Percentiles rank a stretch among this genome's conserved stretches.
Evolutionary conservation across 1,140 invertebrate species (phyloP).

Genomic region (Pogonomyrmex californicus): DNA sequence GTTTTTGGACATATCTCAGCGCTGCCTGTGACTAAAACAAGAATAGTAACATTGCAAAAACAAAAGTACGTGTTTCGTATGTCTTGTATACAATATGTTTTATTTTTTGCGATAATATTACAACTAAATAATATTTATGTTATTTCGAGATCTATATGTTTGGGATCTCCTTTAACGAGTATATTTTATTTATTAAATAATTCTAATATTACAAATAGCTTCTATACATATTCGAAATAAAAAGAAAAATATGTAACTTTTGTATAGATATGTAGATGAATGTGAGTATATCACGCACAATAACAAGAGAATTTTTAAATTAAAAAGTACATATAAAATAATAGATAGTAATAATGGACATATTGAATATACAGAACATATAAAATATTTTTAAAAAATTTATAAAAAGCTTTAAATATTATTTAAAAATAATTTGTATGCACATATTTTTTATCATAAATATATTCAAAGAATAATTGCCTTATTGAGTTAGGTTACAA

Average conservation of each 20-base stretch:
- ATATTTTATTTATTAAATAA: not conserved
- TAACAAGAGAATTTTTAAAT: conserved; percentile 20
- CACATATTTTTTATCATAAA: not conserved
- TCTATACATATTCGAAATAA: conserved; percentile 16
- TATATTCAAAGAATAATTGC: not conserved
- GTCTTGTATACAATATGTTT: not conserved
- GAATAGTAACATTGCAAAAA: not conserved
- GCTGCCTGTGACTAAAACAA: not conserved
- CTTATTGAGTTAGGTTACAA: not conserved
- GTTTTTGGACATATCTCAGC: not conserved
- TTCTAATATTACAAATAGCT: not conserved
- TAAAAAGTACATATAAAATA: not conserved
- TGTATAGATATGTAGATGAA: conserved; percentile 22
- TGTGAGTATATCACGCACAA: conserved; percentile 1
- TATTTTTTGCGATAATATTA: not conserved
- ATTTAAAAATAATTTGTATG: conserved; percentile 6
- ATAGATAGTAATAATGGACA: too few relatives aligned
- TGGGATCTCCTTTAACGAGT: not conserved
- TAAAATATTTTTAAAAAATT: not conserved
- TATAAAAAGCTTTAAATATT: not conserved
- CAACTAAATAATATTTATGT: not conserved
- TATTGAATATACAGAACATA: too few relatives aligned
- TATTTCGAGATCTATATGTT: not conserved
- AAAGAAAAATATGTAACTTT: conserved; percentile 26
- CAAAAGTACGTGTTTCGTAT: not conserved